Evolutionary conservation across 1,140 invertebrate species (phyloP).

Genomic region (Trichonephila clavata): DNA sequence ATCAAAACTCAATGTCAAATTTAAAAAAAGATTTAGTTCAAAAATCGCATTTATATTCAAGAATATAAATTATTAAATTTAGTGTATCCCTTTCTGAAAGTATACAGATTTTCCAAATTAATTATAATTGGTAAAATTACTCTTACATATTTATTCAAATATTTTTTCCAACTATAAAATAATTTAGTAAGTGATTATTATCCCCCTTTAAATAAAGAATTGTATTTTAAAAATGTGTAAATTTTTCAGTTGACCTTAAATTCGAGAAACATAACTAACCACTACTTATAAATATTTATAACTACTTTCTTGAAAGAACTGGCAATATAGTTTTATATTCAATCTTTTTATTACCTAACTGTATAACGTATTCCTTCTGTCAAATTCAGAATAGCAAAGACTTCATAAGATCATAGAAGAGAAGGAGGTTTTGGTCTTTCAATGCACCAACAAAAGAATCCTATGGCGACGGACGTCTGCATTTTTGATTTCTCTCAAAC

Average conservation of each 20-base stretch:
- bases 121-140: too few species aligned
- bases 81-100: too few species aligned
- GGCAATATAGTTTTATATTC: not conserved
- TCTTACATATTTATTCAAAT: too few species aligned
- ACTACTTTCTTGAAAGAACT: not conserved
- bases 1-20: too few species aligned
- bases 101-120: too few species aligned
- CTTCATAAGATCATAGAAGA: not conserved
- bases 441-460: slow-evolving; percentile 30
- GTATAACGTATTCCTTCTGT: slow-evolving; percentile 60
- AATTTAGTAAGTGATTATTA: too few species aligned
- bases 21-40: too few species aligned
- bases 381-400: slow-evolving; percentile 47
- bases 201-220: too few species aligned
- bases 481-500: slow-evolving; percentile 62
- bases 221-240: not conserved
- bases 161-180: too few species aligned
- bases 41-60: too few species aligned
- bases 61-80: too few species aligned
- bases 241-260: not conserved
- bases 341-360: slow-evolving; percentile 1
- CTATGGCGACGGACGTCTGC: slow-evolving; percentile 65
- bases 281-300: not conserved
- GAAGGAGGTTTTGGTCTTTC: not conserved
- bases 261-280: not conserved